These are phyloP conservation scores for Pollenia griseotomentosa DNA, from an alignment of 2,888 invertebrate species.

Conservation along the genomic window DNA sequence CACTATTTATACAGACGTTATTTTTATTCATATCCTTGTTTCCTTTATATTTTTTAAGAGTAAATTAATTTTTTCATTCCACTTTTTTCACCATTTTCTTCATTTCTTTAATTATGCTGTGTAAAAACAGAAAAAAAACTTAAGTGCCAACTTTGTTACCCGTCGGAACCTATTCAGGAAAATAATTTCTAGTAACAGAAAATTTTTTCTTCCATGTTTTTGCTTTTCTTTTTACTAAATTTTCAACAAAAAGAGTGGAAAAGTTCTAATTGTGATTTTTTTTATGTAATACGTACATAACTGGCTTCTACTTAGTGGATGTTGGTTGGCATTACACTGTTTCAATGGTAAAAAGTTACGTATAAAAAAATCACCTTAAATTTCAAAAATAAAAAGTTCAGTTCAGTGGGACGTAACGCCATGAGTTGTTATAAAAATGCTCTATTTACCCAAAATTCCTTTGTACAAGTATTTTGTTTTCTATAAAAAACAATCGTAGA, in stretches of 20 bases:
- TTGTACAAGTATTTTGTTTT: too few relatives aligned
- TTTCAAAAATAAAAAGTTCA: too few relatives aligned
- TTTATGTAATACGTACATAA: slow-evolving; percentile 12
- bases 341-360: background rate
- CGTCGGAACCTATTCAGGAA: slow-evolving; percentile 68
- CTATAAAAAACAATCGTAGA: too few relatives aligned
- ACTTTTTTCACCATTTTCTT: slow-evolving; percentile 31
- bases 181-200: slow-evolving; percentile 54
- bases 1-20: slow-evolving; percentile 51
- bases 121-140: slow-evolving; percentile 43
- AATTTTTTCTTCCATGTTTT: slow-evolving; percentile 25
- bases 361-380: background rate
- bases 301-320: slow-evolving; percentile 27
- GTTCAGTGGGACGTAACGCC: too few relatives aligned
- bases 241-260: slow-evolving; percentile 17
- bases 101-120: slow-evolving; percentile 65
- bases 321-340: slow-evolving; percentile 21
- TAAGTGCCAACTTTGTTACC: slow-evolving; percentile 67
- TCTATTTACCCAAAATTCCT: too few relatives aligned
- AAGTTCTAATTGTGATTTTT: slow-evolving; percentile 43
- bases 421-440: too few relatives aligned
- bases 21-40: slow-evolving; percentile 51
- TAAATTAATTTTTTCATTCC: background rate
- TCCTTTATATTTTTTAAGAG: slow-evolving; percentile 30
- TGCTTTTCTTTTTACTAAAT: slow-evolving; percentile 22